Percentiles rank a stretch among this genome's conserved stretches.
Conservation (phyloP, 2,888 invertebrate species). For the Hanleya hanleyi region DNA sequence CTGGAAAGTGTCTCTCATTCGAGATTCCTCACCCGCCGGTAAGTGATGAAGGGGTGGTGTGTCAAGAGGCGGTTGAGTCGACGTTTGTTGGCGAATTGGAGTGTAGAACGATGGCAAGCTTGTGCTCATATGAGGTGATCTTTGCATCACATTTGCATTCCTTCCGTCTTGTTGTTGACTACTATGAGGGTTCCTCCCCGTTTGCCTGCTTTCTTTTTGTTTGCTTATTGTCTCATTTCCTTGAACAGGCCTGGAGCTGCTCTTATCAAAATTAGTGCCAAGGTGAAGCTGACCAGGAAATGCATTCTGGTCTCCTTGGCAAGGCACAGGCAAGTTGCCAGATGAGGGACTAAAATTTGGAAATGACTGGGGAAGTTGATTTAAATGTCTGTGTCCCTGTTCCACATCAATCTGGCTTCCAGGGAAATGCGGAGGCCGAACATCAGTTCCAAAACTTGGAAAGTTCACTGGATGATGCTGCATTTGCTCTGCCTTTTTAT, state of each 20-base stretch:
- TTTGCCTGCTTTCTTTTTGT: no score
- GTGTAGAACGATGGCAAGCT: slow-evolving; percentile 3
- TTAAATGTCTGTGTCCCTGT: background rate
- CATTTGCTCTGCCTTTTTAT: background rate
- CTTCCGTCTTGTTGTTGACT: background rate
- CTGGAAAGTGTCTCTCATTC: background rate
- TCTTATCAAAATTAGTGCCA: no score
- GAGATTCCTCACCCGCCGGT: background rate
- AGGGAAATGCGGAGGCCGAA: background rate
- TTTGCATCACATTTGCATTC: background rate
- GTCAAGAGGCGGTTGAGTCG: background rate
- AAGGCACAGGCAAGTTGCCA: no score
- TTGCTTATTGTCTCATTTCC: no score
- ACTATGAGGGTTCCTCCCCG: no score
- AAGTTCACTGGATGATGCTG: background rate
- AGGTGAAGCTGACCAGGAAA: no score
- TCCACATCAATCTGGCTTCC: background rate
- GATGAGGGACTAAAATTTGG: no score
- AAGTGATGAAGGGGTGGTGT: slow-evolving; percentile 1
- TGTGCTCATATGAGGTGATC: background rate
- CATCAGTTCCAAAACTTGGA: background rate
- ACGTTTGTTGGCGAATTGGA: background rate
- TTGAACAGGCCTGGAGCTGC: no score
- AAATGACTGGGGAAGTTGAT: background rate
- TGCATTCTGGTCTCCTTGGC: no score